These are phyloP conservation scores for Carcinoscorpius rotundicauda DNA, from an alignment of 1,140 invertebrate genomes.

Conservation along the genomic window DNA sequence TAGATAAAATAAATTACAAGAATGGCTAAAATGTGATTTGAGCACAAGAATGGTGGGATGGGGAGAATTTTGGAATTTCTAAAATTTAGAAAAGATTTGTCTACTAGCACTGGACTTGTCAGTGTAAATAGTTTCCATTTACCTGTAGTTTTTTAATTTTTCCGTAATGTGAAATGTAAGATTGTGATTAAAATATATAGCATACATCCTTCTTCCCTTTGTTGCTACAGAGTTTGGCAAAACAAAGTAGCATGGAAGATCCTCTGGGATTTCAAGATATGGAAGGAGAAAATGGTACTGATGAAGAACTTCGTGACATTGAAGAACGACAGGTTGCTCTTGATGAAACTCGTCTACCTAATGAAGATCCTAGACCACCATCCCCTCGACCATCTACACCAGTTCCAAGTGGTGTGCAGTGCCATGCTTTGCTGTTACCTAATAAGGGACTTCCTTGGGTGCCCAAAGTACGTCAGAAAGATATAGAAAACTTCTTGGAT, in stretches of 20 bases:
- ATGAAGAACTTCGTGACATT: conserved; percentile 26
- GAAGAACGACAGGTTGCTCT: conserved; percentile 22
- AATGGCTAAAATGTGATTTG: no score
- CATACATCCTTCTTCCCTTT: neutral
- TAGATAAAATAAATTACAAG: no score
- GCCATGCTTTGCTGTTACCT: conserved; percentile 21
- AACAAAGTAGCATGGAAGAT: conserved; percentile 88
- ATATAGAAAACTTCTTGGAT: conserved; percentile 83
- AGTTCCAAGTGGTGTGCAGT: conserved; percentile 26
- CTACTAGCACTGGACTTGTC: no score
- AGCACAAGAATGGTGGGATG: no score
- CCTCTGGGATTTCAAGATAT: conserved; percentile 52
- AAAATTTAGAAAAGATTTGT: no score
- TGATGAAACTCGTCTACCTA: conserved; percentile 7
- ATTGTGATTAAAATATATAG: conserved; percentile 5
- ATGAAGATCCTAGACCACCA: conserved; percentile 17
- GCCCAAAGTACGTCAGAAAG: conserved; percentile 89
- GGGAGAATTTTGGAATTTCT: no score
- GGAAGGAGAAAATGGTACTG: conserved; percentile 29
- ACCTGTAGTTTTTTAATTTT: conserved; percentile 1
- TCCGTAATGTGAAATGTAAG: neutral
- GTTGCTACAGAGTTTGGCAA: conserved; percentile 57
- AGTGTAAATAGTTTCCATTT: no score
- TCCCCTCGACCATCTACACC: conserved; percentile 24
- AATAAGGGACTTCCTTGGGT: conserved; percentile 67